A percentile compares a stretch with the other conserved stretches of the same genome.
Conservation (phyloP, 2,888 invertebrate species). For the Cryptophagus acutangulus region DNA sequence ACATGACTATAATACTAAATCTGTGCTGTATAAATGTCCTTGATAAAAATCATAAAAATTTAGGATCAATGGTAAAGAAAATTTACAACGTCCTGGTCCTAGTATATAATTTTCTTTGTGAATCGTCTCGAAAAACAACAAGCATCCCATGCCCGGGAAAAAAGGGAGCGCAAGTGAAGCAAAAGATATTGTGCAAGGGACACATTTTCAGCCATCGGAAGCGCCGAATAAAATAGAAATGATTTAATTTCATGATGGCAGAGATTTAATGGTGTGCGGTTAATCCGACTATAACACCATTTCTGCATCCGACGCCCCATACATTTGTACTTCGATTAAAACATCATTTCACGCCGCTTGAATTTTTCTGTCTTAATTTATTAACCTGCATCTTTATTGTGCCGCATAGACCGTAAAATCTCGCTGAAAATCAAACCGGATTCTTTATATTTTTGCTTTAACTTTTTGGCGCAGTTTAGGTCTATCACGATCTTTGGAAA, state of each 20-base stretch:
- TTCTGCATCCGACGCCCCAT: slow-evolving; percentile 20
- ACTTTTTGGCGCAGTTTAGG: too few species aligned
- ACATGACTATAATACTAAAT: not conserved
- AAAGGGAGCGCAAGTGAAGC: slow-evolving; percentile 2
- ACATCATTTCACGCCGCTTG: slow-evolving; percentile 26
- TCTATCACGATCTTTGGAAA: too few species aligned
- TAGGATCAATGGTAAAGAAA: not conserved
- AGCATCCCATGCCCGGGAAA: not conserved
- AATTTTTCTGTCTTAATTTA: slow-evolving; percentile 28
- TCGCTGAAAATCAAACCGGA: too few species aligned
- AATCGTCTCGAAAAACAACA: not conserved
- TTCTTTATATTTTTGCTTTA: too few species aligned
- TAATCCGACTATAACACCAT: slow-evolving; percentile 27
- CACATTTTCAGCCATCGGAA: slow-evolving; percentile 4
- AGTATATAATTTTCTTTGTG: not conserved
- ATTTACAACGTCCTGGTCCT: not conserved
- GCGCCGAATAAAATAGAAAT: slow-evolving; percentile 27
- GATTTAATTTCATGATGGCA: slow-evolving; percentile 33
- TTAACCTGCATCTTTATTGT: slow-evolving; percentile 10
- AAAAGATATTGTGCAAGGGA: slow-evolving; percentile 8
- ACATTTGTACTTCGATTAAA: slow-evolving; percentile 27
- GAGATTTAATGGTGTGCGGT: slow-evolving; percentile 28
- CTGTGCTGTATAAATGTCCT: slow-evolving; percentile 1
- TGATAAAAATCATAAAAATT: not conserved
- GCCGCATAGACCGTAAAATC: too few species aligned